Evolutionary conservation across 2,888 invertebrate genomes (phyloP), one percentile per base, ranked within the genome.

Genomic region (Drosophila suboccidentalis): DNA sequence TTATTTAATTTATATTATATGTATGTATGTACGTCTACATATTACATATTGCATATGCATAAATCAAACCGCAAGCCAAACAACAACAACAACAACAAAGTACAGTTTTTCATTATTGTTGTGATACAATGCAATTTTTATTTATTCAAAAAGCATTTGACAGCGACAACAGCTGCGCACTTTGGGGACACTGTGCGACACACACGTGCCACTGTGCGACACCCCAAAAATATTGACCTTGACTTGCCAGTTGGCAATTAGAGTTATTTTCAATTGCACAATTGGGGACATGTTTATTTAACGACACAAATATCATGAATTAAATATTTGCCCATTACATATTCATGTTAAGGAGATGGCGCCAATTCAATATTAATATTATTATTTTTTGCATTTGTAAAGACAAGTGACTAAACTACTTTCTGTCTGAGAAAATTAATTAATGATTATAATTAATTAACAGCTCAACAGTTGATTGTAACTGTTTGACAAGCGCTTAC

Each of bases 191-290:
- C 70, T 67, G 66, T 66, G 50, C 53, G 13, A 39, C 58, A 59
- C 39, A 58, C 39, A 59, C 53, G 60, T 38, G 55, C 50, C 32
- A 44, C 2, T 39, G 26, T 26, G 26, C 26, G 69, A 61, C 60
- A 78, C n/a, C 32, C 54, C 61, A 50, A 66, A 63, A 61, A 65
- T 49, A 55, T 47, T 71, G 82, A 78, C 84, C 84, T 84, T 84
- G 83, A 77, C 76, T 78, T 74, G 71, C 63, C 76, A 68, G 68
- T 63, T 73, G 72, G 51, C 82, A 86, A 83, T 84, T 84, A 82
- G 76, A 86, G 84, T 86, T 84, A 86, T 86, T 78, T 83, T 75
- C 65, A 78, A 75, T 80, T 68, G 78, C 70, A 58, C 70, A 58
- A 50, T 66, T 53, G 67, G 70, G 80, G 70, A 78, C 71, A 72